Evolutionary conservation across 1,140 invertebrate genomes (phyloP).

Genomic region (Scaptodrosophila lebanonensis): DNA sequence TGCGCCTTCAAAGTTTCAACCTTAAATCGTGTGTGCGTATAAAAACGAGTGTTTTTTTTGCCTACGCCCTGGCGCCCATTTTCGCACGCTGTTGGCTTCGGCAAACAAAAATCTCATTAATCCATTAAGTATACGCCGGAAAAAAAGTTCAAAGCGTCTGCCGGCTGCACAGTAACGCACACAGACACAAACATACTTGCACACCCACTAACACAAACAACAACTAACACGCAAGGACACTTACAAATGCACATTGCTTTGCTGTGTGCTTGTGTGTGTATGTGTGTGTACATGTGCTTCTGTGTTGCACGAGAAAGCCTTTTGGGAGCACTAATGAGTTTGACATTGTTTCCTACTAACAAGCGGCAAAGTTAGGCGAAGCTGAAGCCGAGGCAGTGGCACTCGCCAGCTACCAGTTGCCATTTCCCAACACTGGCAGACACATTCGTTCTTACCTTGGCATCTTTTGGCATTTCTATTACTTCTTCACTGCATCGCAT

Average conservation of each 20-base stretch:
- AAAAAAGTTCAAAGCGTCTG: constrained; percentile 72
- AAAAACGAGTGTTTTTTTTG: constrained; percentile 14
- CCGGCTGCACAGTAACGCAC: constrained; percentile 14
- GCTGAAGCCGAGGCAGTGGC: neutral
- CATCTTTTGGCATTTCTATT: constrained; percentile 69
- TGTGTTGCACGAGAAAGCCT: constrained; percentile 67
- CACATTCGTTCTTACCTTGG: constrained; percentile 62
- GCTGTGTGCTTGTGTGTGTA: constrained; percentile 28
- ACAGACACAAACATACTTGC: constrained; percentile 28
- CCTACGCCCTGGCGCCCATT: constrained; percentile 22
- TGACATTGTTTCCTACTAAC: constrained; percentile 74
- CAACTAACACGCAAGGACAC: constrained; percentile 40
- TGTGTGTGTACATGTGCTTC: constrained; percentile 31
- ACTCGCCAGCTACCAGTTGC: constrained; percentile 35
- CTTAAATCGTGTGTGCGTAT: constrained; percentile 60
- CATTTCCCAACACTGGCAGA: constrained; percentile 51
- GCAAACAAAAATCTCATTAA: constrained; percentile 76
- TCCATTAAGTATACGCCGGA: constrained; percentile 70
- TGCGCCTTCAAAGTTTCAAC: constrained; percentile 22
- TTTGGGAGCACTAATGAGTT: constrained; percentile 75
- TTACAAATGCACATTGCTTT: constrained; percentile 19
- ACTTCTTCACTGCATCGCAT: constrained; percentile 36
- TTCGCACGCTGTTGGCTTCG: constrained; percentile 59
- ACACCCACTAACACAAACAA: constrained; percentile 10
- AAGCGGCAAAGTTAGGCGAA: constrained; percentile 59